Evolutionary conservation across 1,140 invertebrate species (phyloP).

Genomic region (Thaumatotibia leucotreta): DNA sequence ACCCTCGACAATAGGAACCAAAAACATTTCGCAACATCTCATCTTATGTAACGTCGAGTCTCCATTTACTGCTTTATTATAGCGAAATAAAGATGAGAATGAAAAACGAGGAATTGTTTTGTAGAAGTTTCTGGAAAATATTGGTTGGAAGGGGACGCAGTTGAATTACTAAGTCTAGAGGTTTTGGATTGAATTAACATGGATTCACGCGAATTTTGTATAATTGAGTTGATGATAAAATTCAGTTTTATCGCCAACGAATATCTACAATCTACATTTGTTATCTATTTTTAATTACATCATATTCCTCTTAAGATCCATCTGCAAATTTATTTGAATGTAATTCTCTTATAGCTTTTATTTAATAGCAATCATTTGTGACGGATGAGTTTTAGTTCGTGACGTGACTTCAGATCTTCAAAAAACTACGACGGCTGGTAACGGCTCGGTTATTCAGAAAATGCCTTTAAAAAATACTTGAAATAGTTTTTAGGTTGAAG

Average conservation of each 20-base stretch:
- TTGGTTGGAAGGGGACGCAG: background rate
- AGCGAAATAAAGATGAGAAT: background rate
- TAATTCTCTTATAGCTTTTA: no score
- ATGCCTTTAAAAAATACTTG: background rate
- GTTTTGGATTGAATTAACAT: background rate
- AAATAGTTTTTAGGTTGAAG: background rate
- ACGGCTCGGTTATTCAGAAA: background rate
- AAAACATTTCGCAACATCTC: background rate
- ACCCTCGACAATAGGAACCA: background rate
- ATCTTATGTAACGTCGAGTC: background rate
- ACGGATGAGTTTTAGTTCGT: background rate
- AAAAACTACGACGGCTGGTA: background rate
- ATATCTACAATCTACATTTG: no score
- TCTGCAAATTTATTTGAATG: background rate
- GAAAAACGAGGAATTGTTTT: background rate
- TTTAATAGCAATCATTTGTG: background rate
- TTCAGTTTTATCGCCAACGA: background rate
- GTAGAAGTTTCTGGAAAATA: background rate
- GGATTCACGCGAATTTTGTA: background rate
- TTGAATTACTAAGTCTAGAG: background rate
- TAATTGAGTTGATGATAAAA: background rate
- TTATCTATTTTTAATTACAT: background rate
- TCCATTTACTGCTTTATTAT: background rate
- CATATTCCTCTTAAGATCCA: background rate
- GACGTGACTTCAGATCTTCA: background rate